Evolutionary conservation across 1,140 invertebrate genomes (phyloP).

Genomic region (Nephila pilipes): DNA sequence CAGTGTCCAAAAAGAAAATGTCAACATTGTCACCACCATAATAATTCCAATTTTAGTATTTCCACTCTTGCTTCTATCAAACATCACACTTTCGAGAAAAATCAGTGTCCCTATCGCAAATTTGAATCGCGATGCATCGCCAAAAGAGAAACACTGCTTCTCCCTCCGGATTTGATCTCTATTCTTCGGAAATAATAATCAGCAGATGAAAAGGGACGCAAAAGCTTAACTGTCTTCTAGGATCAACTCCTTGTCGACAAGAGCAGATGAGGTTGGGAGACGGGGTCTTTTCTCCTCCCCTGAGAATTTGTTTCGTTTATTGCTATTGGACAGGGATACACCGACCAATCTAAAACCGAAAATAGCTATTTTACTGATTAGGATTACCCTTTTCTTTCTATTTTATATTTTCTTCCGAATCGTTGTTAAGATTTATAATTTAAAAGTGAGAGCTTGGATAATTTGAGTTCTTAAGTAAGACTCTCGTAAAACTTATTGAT

Average conservation of each 20-base stretch:
- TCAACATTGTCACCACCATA: too few species aligned
- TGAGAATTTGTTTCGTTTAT: conserved; percentile 29
- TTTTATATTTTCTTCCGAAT: background rate
- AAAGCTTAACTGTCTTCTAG: conserved; percentile 70
- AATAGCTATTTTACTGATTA: conserved; percentile 53
- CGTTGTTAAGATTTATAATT: background rate
- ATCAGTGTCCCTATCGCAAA: background rate
- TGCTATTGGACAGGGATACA: background rate
- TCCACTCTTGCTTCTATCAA: background rate
- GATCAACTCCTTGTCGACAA: conserved; percentile 73
- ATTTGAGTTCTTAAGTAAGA: too few species aligned
- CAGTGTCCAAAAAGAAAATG: too few species aligned
- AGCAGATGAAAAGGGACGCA: conserved; percentile 63
- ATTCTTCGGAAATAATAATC: conserved; percentile 71
- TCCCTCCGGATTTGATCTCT: conserved; percentile 68
- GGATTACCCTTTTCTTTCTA: conserved; percentile 6
- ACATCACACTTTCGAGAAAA: background rate
- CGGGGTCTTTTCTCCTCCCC: background rate
- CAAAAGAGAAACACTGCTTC: conserved; percentile 7
- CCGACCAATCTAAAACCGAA: conserved; percentile 13
- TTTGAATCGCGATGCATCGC: conserved; percentile 1
- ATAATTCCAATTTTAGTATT: background rate
- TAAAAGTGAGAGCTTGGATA: background rate
- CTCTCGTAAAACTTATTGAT: too few species aligned
- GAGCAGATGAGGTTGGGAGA: conserved; percentile 22